phyloP scores from a whole-genome alignment of 2,888 invertebrate species.

The Leptinotarsa tumamoca region DNA sequence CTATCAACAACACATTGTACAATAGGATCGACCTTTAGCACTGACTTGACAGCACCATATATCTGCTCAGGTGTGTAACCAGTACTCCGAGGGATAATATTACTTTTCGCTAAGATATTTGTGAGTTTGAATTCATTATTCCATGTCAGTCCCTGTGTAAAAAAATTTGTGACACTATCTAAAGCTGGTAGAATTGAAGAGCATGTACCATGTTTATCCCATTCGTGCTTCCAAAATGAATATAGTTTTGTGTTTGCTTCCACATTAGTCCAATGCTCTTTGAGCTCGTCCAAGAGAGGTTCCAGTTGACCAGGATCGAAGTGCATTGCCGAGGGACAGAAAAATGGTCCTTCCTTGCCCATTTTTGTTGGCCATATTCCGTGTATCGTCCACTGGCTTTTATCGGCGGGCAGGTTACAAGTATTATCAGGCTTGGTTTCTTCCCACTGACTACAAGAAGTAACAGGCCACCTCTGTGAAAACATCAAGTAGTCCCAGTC shows the following conservation, averaged over 20 bases:
- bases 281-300: constrained; percentile 66
- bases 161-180: constrained; percentile 77
- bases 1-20: constrained; percentile 75
- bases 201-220: constrained; percentile 87
- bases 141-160: constrained; percentile 71
- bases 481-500: constrained; percentile 82
- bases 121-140: constrained; percentile 73
- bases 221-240: constrained; percentile 84
- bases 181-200: constrained; percentile 72
- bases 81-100: constrained; percentile 70
- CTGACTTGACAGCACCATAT: constrained; percentile 69
- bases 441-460: constrained; percentile 79
- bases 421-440: constrained; percentile 71
- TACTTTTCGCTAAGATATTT: constrained; percentile 69
- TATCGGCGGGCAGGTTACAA: constrained; percentile 74
- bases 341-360: constrained; percentile 76
- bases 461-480: constrained; percentile 84
- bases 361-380: constrained; percentile 84
- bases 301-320: constrained; percentile 74
- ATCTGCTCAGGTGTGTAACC: constrained; percentile 68
- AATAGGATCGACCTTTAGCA: constrained; percentile 71
- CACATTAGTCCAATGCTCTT: constrained; percentile 78
- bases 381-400: constrained; percentile 81
- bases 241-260: constrained; percentile 70
- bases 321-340: constrained; percentile 77